Percentiles rank a stretch among this genome's conserved stretches.
phyloP scores from a whole-genome alignment of 2,113 vertebrate species.

The Eclectus roratus region DNA sequence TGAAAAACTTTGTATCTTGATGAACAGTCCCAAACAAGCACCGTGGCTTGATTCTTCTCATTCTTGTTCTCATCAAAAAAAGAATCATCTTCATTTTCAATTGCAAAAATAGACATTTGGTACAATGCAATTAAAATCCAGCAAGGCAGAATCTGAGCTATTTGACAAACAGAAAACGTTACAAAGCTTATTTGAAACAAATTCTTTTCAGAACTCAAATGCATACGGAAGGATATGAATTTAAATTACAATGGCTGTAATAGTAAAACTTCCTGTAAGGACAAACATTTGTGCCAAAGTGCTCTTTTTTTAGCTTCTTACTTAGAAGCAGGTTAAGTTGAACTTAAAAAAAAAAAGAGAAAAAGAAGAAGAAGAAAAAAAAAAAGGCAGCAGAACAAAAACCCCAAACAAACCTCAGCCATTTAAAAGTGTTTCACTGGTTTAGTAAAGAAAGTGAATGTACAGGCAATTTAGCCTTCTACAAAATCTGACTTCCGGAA shows the following conservation, averaged over 20 bases:
- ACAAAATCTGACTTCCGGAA: neutral
- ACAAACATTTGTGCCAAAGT: neutral
- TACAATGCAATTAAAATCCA: neutral
- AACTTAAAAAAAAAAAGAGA: neutral
- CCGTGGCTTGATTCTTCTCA: neutral
- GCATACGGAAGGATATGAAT: neutral
- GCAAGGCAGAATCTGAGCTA: neutral
- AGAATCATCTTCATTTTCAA: slow-evolving; percentile 9
- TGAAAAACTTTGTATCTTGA: neutral
- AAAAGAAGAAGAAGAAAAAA: neutral
- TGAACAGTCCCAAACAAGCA: neutral
- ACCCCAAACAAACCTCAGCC: fast-evolving
- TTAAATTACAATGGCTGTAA: neutral
- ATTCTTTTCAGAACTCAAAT: neutral
- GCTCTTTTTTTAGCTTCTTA: neutral
- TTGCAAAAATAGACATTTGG: neutral
- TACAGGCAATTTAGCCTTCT: neutral
- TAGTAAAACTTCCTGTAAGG: neutral
- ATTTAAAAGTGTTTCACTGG: neutral
- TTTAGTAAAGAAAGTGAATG: neutral
- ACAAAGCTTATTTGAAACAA: neutral
- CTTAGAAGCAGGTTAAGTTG: neutral
- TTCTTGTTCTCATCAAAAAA: neutral
- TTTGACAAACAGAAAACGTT: neutral
- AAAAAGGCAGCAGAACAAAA: neutral